Conservation (phyloP, 2,797 vertebrate genomes). For the Thripadectes ignobilis region DNA sequence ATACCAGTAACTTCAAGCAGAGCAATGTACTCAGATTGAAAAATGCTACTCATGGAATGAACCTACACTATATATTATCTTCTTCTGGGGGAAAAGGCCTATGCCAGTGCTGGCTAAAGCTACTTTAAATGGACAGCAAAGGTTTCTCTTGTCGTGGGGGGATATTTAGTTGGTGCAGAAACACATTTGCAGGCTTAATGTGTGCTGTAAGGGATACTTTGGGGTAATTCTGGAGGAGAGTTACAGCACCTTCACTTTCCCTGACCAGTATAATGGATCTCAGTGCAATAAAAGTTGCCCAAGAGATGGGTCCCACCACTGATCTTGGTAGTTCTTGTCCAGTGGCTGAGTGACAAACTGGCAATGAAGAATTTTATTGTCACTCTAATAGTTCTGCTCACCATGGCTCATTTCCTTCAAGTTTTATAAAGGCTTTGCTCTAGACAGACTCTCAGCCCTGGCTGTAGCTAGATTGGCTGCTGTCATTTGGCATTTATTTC, state of each 20-base stretch:
- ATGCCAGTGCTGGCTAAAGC: not conserved
- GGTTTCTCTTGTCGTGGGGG: not conserved
- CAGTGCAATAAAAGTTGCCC: not conserved
- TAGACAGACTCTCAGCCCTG: not conserved
- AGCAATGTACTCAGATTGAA: not conserved
- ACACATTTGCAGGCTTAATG: not conserved
- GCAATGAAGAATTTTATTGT: not conserved
- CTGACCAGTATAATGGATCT: not conserved
- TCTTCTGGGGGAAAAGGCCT: not conserved
- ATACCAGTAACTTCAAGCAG: not conserved
- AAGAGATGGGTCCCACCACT: not conserved
- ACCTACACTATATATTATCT: not conserved
- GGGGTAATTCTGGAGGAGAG: not conserved
- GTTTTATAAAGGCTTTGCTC: not conserved
- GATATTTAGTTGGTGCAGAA: not conserved
- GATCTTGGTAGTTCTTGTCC: not conserved
- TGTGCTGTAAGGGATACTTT: not conserved
- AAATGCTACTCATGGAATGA: not conserved
- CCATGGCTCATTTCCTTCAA: not conserved
- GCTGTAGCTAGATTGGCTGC: not conserved
- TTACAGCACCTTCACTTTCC: rapidly evolving
- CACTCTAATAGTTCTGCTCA: not conserved
- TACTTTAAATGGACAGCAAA: not conserved
- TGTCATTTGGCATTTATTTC: conserved; percentile 10
- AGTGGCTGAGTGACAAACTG: not conserved